Evolutionary conservation across 2,797 vertebrate species (phyloP), one percentile per base, ranked within the genome.

Genomic region (Pseudomugil tenellus): DNA sequence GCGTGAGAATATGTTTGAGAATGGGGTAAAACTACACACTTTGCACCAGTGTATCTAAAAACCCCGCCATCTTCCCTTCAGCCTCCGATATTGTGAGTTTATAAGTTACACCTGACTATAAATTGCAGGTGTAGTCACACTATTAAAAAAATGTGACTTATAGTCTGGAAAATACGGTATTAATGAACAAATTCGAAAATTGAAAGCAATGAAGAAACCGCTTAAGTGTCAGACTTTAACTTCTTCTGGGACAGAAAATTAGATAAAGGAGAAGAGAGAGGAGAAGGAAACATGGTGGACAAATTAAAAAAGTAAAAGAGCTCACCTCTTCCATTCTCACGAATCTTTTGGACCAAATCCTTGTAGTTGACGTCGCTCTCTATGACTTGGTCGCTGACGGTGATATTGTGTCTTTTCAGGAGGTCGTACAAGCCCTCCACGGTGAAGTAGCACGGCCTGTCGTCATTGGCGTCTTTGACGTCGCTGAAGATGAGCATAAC

Each of bases 371-470:
- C 1, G 0, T 87, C 74, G 0, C 67, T 75, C 5, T 86, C 70
- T 52, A 97, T 92, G 32, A 72, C 79, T 0, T 91, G 58, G 67
- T 95, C 91, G 0, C 56, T 12, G 21, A 93, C 77, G 0, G 86
- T 93, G 65, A 97, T 73, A 90, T 96, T 97, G 39, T 64, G 94
- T 12, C 72, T 55, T 0, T 68, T 63, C 0, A 94, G 81, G 29
- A 90, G 61, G 0, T 92, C 0, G 78, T 93, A 98, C 0, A 96
- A 72, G 0, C 96, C 97, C 72, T 98, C 97, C 12, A 94, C 88
- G 0, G 95, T 78, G 16, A 98, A 98, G 83, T 90, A 98, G 31
- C 94, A 96, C 0, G 90, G 91, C 1, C 92, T 86, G 76, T 98
- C 96, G 0, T 93, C 93, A 3, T 89, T 67, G 2, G 87, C 79